Base-by-base conservation (phyloP, 2,797 vertebrate genomes). In the Neosilurus mollespiculum region DNA sequence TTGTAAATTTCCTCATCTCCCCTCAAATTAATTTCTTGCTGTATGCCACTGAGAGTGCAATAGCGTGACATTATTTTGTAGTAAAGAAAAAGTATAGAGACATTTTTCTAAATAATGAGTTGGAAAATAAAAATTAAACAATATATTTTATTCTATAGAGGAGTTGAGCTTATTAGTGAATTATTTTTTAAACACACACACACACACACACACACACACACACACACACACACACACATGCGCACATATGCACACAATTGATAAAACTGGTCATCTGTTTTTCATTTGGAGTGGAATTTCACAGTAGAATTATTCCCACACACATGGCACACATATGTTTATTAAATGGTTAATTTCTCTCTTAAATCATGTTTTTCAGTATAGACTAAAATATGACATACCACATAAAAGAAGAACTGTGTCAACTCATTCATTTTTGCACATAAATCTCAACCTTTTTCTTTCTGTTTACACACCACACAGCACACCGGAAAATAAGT, bases 201-300 rank as follows among this genome's bases (percentile, higher is more conserved):
- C 59, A 83, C 82, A 80, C 66, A 76, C 76, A 54, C 77, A 67
- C 51, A n/a, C 62, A 77, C 56, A 81, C 81, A 67, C 58, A 80
- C 61, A 76, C 64, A 65, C 64, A 56, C 70, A 61, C 11, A 84
- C 43, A 43, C 43, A 43, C 43, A 43, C 43, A 43, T 8, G 8
- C 43, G 8, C 43, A 43, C 43, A 30, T 2, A 30, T 30, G 30
- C 30, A 30, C 30, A 30, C 30, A 30, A 30, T 30, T 58, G 56
- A 81, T 81, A 79, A 77, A 85, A 88, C 66, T 58, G 79, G 78
- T 85, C 85, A 86, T 86, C 87, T 88, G 87, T 81, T 86, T 85
- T 70, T 83, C 75, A 85, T 88, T 85, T 81, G 62, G 7, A 20
- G 66, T 81, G 81, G 82, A 79, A 79, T 79, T 85, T 86, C 83